Evolutionary conservation across 2,113 vertebrate genomes (phyloP).

Genomic region (Pteruthius melanotis): DNA sequence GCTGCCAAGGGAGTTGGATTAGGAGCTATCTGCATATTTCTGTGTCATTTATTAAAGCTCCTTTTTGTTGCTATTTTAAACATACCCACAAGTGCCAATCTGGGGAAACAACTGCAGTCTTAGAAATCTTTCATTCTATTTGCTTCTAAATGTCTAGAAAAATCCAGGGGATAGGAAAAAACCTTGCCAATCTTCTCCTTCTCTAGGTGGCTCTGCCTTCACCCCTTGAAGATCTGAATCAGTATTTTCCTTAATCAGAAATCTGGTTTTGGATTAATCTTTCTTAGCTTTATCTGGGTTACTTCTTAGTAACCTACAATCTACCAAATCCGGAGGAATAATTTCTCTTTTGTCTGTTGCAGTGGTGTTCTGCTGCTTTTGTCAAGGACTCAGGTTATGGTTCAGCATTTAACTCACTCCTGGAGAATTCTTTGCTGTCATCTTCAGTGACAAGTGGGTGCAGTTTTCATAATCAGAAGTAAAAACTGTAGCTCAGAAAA

Average conservation of each 20-base stretch:
- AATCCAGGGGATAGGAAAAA: background rate
- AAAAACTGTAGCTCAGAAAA: slow-evolving; percentile 63
- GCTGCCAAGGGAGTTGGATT: background rate
- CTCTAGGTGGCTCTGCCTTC: background rate
- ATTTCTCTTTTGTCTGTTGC: background rate
- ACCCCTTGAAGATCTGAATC: background rate
- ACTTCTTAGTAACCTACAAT: background rate
- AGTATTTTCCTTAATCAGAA: background rate
- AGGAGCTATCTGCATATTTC: background rate
- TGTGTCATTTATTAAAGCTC: background rate
- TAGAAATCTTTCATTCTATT: background rate
- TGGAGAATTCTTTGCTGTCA: slow-evolving; percentile 20
- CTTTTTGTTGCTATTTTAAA: background rate
- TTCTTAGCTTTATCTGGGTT: background rate
- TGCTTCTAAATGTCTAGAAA: background rate
- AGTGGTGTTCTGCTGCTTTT: background rate
- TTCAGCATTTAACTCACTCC: slow-evolving; percentile 24
- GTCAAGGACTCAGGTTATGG: background rate
- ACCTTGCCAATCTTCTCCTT: background rate
- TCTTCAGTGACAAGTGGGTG: slow-evolving; percentile 52
- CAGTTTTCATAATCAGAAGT: slow-evolving; percentile 63
- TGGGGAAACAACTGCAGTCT: background rate
- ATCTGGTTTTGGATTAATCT: background rate
- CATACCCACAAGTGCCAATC: background rate
- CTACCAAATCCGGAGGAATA: background rate